Conservation (phyloP, 2,797 vertebrate species). For the Chaetophractus vellerosus region DNA sequence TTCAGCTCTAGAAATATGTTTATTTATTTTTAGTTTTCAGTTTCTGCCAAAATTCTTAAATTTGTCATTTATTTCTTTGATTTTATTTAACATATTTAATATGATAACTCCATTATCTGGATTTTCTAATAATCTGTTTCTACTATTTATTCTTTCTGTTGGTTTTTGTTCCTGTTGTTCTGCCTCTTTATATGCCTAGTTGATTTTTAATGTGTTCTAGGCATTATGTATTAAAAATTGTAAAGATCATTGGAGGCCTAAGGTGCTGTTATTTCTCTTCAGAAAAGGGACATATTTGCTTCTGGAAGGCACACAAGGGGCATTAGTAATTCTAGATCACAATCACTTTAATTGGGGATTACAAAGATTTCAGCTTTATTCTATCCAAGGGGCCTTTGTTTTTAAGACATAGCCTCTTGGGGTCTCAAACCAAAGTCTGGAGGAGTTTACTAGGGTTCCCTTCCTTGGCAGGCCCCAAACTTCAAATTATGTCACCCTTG, state of each 20-base stretch:
- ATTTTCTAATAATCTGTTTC: neutral
- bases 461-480: neutral
- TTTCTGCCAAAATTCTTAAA: neutral
- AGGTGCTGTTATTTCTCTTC: neutral
- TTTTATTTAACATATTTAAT: neutral
- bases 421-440: neutral
- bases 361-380: neutral
- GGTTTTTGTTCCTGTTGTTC: neutral
- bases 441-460: neutral
- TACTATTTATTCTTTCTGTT: constrained; percentile 11
- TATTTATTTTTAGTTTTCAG: neutral
- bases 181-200: neutral
- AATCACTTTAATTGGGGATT: neutral
- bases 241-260: neutral
- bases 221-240: neutral
- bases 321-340: neutral
- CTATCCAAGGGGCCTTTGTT: neutral
- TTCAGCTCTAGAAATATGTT: neutral
- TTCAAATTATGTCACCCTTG: constrained; percentile 8
- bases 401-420: neutral
- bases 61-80: neutral
- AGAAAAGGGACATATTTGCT: neutral
- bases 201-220: neutral
- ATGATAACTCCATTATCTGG: neutral
- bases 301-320: neutral